A percentile compares a stretch with the other conserved stretches of the same genome.
Conservation (phyloP, 2,888 invertebrate genomes). For the Griposia aprilina region DNA sequence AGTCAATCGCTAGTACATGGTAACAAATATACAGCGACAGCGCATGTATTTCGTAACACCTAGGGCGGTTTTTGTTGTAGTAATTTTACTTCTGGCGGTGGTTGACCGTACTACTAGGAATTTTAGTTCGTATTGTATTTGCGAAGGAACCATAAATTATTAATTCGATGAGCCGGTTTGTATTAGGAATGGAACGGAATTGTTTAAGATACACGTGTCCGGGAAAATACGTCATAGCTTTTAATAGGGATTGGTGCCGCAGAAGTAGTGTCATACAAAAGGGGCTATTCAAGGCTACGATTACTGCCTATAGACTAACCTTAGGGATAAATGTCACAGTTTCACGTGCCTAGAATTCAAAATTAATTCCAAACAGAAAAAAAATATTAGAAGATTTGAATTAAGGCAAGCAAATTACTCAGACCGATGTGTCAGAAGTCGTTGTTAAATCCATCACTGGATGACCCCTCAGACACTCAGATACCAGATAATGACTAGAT, state of each 20-base stretch:
- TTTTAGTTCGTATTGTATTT: background rate
- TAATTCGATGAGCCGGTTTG: background rate
- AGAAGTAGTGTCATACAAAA: too few relatives aligned
- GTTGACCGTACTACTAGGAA: background rate
- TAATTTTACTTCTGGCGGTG: background rate
- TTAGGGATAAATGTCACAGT: background rate
- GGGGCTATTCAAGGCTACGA: background rate
- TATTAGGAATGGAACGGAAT: background rate
- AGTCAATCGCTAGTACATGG: background rate
- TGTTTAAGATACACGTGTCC: background rate
- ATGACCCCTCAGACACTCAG: too few relatives aligned
- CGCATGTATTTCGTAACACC: background rate
- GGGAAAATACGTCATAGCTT: background rate
- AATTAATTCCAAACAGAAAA: too few relatives aligned
- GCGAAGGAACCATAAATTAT: background rate
- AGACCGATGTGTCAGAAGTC: background rate
- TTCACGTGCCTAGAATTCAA: background rate
- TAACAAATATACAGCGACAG: background rate
- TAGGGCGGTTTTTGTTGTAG: background rate
- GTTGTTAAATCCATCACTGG: too few relatives aligned
- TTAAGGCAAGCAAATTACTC: background rate
- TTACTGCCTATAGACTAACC: background rate
- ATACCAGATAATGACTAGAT: background rate
- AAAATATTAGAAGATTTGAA: too few relatives aligned
- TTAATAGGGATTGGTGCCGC: background rate